Evolutionary conservation across 2,797 vertebrate species (phyloP).

Genomic region (Ispidina lecontei): DNA sequence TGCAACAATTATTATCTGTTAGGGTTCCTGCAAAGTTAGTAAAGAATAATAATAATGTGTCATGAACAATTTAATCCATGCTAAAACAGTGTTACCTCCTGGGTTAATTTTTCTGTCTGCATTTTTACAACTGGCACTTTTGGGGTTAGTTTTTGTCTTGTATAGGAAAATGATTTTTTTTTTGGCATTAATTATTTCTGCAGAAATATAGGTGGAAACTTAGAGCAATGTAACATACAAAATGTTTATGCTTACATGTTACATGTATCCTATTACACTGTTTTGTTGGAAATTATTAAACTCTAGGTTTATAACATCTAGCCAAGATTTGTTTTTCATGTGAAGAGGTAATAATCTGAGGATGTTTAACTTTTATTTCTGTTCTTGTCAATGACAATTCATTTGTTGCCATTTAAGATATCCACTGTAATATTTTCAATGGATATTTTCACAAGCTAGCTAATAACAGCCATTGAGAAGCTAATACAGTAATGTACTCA

Average conservation of each 20-base stretch:
- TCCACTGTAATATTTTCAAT: not conserved
- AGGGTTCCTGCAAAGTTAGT: not conserved
- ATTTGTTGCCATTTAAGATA: not conserved
- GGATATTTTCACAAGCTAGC: not conserved
- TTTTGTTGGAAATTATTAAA: not conserved
- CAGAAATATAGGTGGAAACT: not conserved
- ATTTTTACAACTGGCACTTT: not conserved
- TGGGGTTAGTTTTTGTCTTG: not conserved
- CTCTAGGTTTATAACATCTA: not conserved
- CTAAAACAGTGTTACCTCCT: not conserved
- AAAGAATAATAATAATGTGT: not conserved
- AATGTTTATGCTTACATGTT: not conserved
- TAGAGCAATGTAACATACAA: not conserved
- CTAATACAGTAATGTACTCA: not conserved
- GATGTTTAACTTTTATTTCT: not conserved
- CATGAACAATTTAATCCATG: not conserved
- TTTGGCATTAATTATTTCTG: not conserved
- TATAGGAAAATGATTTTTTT: not conserved
- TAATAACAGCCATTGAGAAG: not conserved
- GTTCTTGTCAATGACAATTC: not conserved
- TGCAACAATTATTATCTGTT: not conserved
- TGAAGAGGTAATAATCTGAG: not conserved
- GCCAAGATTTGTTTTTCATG: not conserved
- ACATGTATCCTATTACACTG: not conserved
- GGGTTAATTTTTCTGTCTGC: not conserved